These are phyloP conservation scores for Amphipoea oculea DNA, from an alignment of 2,888 invertebrate genomes.

Conservation along the genomic window DNA sequence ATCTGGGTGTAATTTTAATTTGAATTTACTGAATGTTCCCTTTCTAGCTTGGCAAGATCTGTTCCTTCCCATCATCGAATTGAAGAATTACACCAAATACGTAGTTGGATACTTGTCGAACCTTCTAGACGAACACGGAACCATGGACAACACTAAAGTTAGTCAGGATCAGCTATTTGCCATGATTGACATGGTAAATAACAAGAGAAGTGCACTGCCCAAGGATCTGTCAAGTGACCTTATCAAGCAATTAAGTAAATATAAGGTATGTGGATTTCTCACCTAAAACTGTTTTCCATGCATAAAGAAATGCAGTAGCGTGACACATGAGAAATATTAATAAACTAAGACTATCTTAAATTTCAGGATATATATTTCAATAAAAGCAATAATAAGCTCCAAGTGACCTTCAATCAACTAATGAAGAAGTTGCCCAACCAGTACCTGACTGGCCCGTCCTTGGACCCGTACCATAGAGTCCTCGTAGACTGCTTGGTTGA, in stretches of 20 bases:
- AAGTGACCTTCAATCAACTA: slow-evolving; percentile 91
- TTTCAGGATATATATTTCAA: slow-evolving; percentile 87
- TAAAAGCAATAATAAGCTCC: slow-evolving; percentile 85
- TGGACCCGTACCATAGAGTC: slow-evolving; percentile 88
- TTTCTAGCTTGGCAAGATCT: slow-evolving; percentile 93
- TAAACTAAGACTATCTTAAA: slow-evolving; percentile 13
- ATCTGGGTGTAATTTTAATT: not conserved
- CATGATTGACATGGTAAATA: slow-evolving; percentile 91
- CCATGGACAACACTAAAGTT: slow-evolving; percentile 81
- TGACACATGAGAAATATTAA: not conserved
- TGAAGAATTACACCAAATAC: slow-evolving; percentile 93
- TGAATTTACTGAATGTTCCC: not conserved
- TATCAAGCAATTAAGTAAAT: slow-evolving; percentile 87
- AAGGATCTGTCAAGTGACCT: slow-evolving; percentile 90
- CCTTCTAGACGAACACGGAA: slow-evolving; percentile 84
- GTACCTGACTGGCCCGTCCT: slow-evolving; percentile 84
- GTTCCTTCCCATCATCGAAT: slow-evolving; percentile 93
- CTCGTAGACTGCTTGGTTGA: slow-evolving; percentile 91
- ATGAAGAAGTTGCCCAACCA: slow-evolving; percentile 91
- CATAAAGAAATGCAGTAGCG: not conserved
- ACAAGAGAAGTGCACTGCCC: slow-evolving; percentile 89
- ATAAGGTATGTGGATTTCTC: slow-evolving; percentile 85
- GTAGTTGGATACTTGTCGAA: slow-evolving; percentile 91
- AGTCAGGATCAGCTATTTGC: slow-evolving; percentile 90
- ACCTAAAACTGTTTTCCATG: not conserved